phyloP scores from a whole-genome alignment of 1,140 invertebrate genomes.

The Hyposmocoma kahamanoa region DNA sequence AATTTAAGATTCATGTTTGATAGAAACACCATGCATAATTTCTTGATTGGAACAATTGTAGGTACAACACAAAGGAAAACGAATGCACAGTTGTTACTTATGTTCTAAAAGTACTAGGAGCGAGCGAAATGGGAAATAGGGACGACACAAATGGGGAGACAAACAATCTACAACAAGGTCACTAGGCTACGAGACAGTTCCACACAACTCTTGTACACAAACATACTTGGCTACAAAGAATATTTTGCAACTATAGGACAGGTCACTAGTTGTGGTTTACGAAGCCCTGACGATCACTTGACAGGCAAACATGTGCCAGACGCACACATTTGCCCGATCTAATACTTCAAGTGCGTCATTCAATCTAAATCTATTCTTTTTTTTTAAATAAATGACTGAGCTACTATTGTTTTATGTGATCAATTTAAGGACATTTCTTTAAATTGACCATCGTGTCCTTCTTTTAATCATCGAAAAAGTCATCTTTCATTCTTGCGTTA shows the following conservation, averaged over 20 bases:
- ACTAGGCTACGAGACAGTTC: constrained; percentile 46
- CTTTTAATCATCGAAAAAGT: constrained; percentile 14
- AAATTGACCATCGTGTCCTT: constrained; percentile 28
- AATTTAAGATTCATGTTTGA: constrained; percentile 12
- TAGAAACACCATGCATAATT: no score
- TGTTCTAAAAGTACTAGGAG: constrained; percentile 26
- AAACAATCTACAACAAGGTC: constrained; percentile 42
- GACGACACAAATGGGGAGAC: constrained; percentile 36
- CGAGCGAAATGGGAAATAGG: constrained; percentile 27
- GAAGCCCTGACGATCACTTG: constrained; percentile 48
- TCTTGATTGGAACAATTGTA: no score
- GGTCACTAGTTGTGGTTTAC: constrained; percentile 61
- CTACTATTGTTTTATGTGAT: constrained; percentile 25
- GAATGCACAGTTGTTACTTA: no score
- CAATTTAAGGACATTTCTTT: constrained; percentile 24
- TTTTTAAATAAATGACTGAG: constrained; percentile 22
- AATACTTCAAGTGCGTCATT: constrained; percentile 52
- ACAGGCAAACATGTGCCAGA: constrained; percentile 45
- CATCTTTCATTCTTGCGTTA: constrained; percentile 26
- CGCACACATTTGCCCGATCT: constrained; percentile 48
- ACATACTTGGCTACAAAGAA: constrained; percentile 40
- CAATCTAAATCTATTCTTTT: constrained; percentile 32
- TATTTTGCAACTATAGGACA: constrained; percentile 73
- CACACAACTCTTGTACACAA: constrained; percentile 41
- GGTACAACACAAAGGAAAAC: no score